phyloP scores from a whole-genome alignment of 2,113 vertebrate species.

The Rostratula benghalensis region DNA sequence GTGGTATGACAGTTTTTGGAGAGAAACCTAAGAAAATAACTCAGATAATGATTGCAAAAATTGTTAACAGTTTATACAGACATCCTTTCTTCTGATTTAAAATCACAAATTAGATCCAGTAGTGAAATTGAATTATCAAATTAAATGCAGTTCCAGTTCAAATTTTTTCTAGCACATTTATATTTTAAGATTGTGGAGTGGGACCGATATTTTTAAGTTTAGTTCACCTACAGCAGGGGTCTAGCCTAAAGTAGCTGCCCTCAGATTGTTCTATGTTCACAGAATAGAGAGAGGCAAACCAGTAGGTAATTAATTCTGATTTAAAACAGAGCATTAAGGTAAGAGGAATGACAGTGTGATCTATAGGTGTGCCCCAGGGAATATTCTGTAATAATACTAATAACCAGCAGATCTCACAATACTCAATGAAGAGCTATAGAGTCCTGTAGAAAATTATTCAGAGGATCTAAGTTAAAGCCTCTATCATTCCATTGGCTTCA shows the following conservation, averaged over 20 bases:
- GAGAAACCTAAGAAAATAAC: background rate
- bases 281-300: background rate
- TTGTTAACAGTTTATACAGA: background rate
- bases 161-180: background rate
- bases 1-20: background rate
- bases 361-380: background rate
- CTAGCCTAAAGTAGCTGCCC: background rate
- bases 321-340: constrained; percentile 6
- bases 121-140: constrained; percentile 13
- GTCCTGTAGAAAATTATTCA: background rate
- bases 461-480: background rate
- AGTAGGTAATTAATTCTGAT: constrained; percentile 16
- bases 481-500: background rate
- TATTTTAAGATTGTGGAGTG: background rate
- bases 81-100: background rate
- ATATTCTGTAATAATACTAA: constrained; percentile 21
- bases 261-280: background rate
- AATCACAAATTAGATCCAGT: background rate
- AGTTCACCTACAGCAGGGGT: background rate
- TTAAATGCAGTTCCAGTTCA: background rate
- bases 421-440: background rate
- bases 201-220: background rate
- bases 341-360: constrained; percentile 26
- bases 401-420: background rate
- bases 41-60: background rate